Percentiles rank a stretch among this genome's conserved stretches.
Conservation (phyloP, 2,113 vertebrate genomes). For the Chascanopsetta lugubris region DNA sequence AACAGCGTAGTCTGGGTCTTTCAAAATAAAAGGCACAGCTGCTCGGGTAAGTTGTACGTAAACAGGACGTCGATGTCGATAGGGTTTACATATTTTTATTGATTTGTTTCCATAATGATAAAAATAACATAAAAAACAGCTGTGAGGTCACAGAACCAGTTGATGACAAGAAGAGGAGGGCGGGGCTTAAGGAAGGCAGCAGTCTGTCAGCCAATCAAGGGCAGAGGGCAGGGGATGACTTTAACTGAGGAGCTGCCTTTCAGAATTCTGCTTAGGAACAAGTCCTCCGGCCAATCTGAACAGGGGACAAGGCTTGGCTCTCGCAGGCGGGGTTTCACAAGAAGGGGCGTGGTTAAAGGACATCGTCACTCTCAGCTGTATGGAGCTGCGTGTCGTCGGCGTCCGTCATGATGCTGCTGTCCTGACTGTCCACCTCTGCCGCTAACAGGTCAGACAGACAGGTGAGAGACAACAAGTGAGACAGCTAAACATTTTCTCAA, state of each 20-base stretch:
- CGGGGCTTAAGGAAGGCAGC: slow-evolving; percentile 43
- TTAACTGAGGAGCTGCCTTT: slow-evolving; percentile 37
- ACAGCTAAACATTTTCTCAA: too few relatives aligned
- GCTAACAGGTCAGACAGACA: slow-evolving; percentile 12
- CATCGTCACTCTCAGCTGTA: slow-evolving; percentile 94
- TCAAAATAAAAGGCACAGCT: neutral
- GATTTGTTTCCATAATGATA: slow-evolving; percentile 60
- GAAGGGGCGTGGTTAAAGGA: slow-evolving; percentile 80
- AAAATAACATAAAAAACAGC: slow-evolving; percentile 67
- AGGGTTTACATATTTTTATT: slow-evolving; percentile 66
- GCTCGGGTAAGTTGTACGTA: slow-evolving; percentile 1
- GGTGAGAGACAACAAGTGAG: neutral
- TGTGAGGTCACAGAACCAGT: slow-evolving; percentile 49
- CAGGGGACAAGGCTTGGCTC: slow-evolving; percentile 32
- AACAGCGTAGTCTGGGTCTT: too few relatives aligned
- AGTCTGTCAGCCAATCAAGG: slow-evolving; percentile 59
- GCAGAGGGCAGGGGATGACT: slow-evolving; percentile 14
- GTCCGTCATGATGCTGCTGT: slow-evolving; percentile 98
- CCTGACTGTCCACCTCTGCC: slow-evolving; percentile 88
- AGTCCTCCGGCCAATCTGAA: slow-evolving; percentile 28
- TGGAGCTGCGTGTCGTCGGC: slow-evolving; percentile 97
- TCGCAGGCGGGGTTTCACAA: slow-evolving; percentile 40
- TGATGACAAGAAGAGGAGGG: slow-evolving; percentile 20
- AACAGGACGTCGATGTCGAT: slow-evolving; percentile 4
- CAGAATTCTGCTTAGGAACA: slow-evolving; percentile 53